A percentile compares a stretch with the other conserved stretches of the same genome.
Conservation (phyloP, 2,888 invertebrate genomes). For the Sphecodes monilicornis region DNA sequence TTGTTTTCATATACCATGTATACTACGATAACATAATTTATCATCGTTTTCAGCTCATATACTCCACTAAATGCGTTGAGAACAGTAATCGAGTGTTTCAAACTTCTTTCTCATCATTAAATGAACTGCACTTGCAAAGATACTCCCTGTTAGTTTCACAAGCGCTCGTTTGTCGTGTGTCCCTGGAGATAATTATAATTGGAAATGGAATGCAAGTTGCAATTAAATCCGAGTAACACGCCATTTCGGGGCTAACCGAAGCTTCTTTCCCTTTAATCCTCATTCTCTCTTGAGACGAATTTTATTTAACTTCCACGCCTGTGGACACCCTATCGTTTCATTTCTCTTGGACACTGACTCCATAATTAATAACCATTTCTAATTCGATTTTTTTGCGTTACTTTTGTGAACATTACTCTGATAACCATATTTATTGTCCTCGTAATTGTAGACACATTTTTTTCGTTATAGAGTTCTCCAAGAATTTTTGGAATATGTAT, state of each 20-base stretch:
- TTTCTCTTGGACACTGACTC: slow-evolving; percentile 19
- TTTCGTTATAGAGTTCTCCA: too few species aligned
- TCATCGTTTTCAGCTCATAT: background rate
- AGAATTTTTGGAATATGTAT: too few species aligned
- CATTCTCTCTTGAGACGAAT: slow-evolving; percentile 32
- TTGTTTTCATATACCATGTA: background rate
- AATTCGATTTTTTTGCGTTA: background rate
- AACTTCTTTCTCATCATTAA: slow-evolving; percentile 56
- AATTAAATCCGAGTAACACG: slow-evolving; percentile 63
- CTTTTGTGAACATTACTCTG: too few species aligned
- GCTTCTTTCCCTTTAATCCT: slow-evolving; percentile 43
- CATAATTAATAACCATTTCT: background rate
- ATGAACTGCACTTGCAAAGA: slow-evolving; percentile 32
- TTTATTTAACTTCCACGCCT: slow-evolving; percentile 42
- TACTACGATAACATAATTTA: background rate
- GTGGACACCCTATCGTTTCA: background rate
- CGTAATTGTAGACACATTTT: too few species aligned
- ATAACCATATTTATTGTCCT: too few species aligned
- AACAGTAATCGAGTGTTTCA: slow-evolving; percentile 44
- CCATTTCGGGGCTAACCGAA: slow-evolving; percentile 43
- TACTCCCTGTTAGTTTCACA: slow-evolving; percentile 22
- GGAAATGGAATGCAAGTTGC: slow-evolving; percentile 58
- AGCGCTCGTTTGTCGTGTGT: slow-evolving; percentile 52
- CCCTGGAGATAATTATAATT: slow-evolving; percentile 61
- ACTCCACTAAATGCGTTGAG: slow-evolving; percentile 9